phyloP scores from a whole-genome alignment of 1,140 invertebrate genomes.

The Magallana gigas region DNA sequence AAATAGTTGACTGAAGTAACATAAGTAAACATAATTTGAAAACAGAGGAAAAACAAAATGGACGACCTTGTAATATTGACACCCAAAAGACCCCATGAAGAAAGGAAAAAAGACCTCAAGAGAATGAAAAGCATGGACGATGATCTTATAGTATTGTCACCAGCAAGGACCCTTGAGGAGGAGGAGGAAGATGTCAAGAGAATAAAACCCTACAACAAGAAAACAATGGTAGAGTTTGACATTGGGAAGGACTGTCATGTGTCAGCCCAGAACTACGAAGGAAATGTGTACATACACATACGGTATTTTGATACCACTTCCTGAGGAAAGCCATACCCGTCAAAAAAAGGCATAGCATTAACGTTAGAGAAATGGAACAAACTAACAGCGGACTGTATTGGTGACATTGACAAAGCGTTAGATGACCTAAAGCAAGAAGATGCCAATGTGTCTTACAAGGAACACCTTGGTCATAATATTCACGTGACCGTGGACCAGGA shows the following conservation, averaged over 20 bases:
- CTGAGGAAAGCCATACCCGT: background rate
- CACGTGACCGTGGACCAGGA: background rate
- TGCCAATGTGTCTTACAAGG: background rate
- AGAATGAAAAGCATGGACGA: no score
- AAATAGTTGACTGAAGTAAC: background rate
- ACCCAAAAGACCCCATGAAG: background rate
- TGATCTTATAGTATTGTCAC: no score
- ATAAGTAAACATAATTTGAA: background rate
- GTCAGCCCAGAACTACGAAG: background rate
- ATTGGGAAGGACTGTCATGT: slow-evolving; percentile 8
- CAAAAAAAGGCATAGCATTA: background rate
- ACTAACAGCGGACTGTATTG: background rate
- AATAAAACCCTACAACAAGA: background rate
- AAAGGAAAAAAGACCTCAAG: background rate
- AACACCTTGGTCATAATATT: background rate
- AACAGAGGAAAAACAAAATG: background rate
- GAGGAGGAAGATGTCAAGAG: background rate
- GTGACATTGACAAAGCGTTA: background rate
- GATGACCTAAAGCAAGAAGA: background rate
- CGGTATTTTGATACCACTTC: background rate
- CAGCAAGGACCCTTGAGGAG: no score
- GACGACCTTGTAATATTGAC: background rate
- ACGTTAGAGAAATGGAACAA: background rate
- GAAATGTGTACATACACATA: slow-evolving; percentile 1
- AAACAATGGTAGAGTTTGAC: background rate